Evolutionary conservation across 2,113 vertebrate genomes (phyloP).

Genomic region (Puntigrus tetrazona): DNA sequence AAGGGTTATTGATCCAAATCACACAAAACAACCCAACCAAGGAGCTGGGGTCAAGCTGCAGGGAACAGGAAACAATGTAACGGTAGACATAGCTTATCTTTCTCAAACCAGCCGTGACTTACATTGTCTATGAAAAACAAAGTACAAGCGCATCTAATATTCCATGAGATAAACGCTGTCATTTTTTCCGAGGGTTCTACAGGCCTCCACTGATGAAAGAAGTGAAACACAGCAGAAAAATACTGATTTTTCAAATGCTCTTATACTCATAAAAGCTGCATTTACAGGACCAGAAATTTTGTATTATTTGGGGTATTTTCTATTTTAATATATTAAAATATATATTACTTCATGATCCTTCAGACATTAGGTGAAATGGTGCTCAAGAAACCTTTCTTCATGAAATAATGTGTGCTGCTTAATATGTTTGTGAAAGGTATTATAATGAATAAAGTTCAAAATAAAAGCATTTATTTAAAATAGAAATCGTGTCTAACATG

Average conservation of each 20-base stretch:
- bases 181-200: neutral
- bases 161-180: constrained; percentile 26
- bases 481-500: neutral
- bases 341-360: neutral
- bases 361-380: neutral
- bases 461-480: neutral
- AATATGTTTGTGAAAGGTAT: neutral
- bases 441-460: neutral
- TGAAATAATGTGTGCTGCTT: neutral
- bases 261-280: neutral
- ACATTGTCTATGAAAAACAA: constrained; percentile 25
- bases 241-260: neutral
- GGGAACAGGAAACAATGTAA: constrained; percentile 11
- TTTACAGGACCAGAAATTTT: neutral
- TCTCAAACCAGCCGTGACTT: constrained; percentile 18
- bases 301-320: too few relatives aligned
- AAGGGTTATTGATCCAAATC: constrained; percentile 43
- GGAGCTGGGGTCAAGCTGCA: constrained; percentile 34
- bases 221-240: constrained; percentile 4
- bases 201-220: neutral
- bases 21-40: constrained; percentile 38
- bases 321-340: too few relatives aligned
- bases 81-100: constrained; percentile 6
- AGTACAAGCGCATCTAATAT: constrained; percentile 46
- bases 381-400: neutral